A percentile compares a stretch with the other conserved stretches of the same genome.
Evolutionary conservation across 2,113 vertebrate species (phyloP).

Genomic region (Corythaixoides concolor): DNA sequence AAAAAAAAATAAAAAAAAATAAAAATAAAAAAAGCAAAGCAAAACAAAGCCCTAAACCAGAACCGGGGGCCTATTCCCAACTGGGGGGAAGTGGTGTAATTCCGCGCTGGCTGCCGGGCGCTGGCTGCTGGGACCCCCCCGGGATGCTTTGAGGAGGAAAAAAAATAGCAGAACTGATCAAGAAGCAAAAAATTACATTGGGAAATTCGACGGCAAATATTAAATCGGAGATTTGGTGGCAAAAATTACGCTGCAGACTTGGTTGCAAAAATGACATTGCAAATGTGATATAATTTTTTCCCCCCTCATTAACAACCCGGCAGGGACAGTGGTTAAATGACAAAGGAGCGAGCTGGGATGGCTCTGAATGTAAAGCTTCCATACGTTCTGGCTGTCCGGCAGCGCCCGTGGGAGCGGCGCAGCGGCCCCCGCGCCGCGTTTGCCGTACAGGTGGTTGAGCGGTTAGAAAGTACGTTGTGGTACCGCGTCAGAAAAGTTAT

Average conservation of each 20-base stretch:
- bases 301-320: background rate
- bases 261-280: background rate
- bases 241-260: background rate
- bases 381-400: background rate
- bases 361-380: background rate
- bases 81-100: background rate
- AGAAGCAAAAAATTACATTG: background rate
- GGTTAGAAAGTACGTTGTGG: accelerated
- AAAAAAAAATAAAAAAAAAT: background rate
- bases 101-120: background rate
- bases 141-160: no score
- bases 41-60: background rate
- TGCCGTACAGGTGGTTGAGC: background rate
- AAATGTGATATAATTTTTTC: background rate
- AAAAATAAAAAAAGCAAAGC: background rate
- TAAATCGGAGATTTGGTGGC: accelerated
- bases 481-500: accelerated
- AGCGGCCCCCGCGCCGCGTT: accelerated
- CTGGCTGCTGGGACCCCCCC: background rate
- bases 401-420: background rate
- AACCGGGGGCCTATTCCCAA: background rate
- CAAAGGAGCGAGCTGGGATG: background rate
- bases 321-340: background rate
- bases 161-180: background rate
- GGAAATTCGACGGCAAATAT: background rate